Evolutionary conservation across 2,888 invertebrate genomes (phyloP), one percentile per base, ranked within the genome.

Genomic region (Pristionchus japonicus): DNA sequence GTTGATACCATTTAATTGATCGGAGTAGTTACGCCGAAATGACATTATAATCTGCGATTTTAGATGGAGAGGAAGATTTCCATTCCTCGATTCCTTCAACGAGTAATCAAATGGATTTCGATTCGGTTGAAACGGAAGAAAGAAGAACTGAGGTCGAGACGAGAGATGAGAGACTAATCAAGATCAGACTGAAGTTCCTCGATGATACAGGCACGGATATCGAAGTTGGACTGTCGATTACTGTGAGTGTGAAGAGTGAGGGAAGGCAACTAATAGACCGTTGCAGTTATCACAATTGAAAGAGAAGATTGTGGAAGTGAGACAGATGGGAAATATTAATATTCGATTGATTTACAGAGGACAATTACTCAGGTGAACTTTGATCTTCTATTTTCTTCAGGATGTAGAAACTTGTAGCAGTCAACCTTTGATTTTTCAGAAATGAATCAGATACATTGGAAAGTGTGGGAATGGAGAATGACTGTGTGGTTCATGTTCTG

Each of bases 111-210:
- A 80, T 80, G n/a, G 27, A 49, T n/a, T n/a, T n/a, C n/a, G 49
- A 47, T 15, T 47, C 47, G 31, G 47, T 47, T 80, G 80, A 80
- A 17, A 37, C 6, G 23, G 40, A 9, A 37, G 23, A 47, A n/a
- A 27, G 49, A 82, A 83, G 31, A 34, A 83, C 15, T 23, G 57
- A 57, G 52, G 34, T 82, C 13, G 47, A 85, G 61, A 57, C 11
- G n/a, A 64, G 23, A 43, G 52, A 34, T 52, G 52, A 31, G 4
- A 7, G 0, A 57, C 0, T 34, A 3, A 61, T 85, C 20, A 61
- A 64, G 40, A 64, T 85, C 27, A 64, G 87, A 40, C 74, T 87
- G 15, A 87, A 87, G 49, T 87, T 87, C 74, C 57, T 87, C 34
- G 87, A 87, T 74, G 87, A 87, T 52, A 87, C 49, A 11, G 52